Base-by-base conservation (phyloP, 2,113 vertebrate genomes). In the Rana temporaria region DNA sequence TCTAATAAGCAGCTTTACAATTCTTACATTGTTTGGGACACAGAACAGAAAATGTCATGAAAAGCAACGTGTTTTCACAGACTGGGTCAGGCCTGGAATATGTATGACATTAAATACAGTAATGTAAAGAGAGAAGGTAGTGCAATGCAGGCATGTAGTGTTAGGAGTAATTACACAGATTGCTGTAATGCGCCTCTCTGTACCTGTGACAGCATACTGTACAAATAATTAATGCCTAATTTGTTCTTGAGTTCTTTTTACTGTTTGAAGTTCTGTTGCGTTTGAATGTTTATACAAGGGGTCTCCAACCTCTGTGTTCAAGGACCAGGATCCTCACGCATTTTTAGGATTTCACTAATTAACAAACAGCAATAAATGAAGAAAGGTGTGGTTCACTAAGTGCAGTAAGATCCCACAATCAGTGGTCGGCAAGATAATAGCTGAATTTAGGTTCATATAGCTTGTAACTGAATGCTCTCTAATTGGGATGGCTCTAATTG, bases 1-100 rank as follows among this genome's bases (percentile, higher is more conserved):
- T 90, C 90, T 94, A 94, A 94, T 94, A 92, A 95, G 88, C 89
- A 90, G 87, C 82, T 88, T 90, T 89, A 92, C 90, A 90, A 90
- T 91, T 93, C 38, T 48, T 19, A 66, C 38, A 74, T 86, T 91
- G 91, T 91, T 89, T 91, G 92, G 91, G 91, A 86, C 88, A 69
- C 84, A 84, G 52, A 77, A 65, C 74, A 77, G 59, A 77, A 77
- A 77, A 30, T 77, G 74, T 48, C 60, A 64, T 77, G 7, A 77
- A 75, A 62, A 77, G 48, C 16, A 38, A 66, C 11, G 24, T 52
- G n/a, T 38, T 34, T 34, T 42, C 57, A 38, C 12, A 12, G 17
- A 22, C 12, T 22, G 6, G 72, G 14, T 19, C 55, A 20, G 17
- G 6, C 20, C 72, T 7, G n/a, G 11, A 17, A 20, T n/a, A 20